Percentiles rank a stretch among this genome's conserved stretches.
Evolutionary conservation across 2,888 invertebrate species (phyloP).

Genomic region (Sipunculus nudus): DNA sequence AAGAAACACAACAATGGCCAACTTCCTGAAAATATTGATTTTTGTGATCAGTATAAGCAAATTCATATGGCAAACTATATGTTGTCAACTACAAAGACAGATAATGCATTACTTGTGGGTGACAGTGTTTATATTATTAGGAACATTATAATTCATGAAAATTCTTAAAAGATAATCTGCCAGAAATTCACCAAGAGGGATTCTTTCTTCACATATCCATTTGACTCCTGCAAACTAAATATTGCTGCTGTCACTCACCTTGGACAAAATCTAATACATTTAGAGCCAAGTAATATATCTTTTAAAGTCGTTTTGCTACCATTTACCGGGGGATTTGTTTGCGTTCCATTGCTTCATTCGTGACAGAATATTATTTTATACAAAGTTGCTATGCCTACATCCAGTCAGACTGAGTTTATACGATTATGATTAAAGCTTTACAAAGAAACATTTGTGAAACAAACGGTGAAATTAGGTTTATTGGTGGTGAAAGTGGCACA

Average conservation of each 20-base stretch:
- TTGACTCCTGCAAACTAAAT: background rate
- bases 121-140: background rate
- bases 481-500: no score
- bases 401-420: no score
- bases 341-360: no score
- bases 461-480: no score
- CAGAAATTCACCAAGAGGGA: background rate
- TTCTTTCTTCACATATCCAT: background rate
- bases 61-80: background rate
- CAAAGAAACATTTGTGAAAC: no score
- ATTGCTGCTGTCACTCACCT: background rate
- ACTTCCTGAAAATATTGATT: background rate
- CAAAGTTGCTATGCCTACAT: no score
- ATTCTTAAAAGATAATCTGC: background rate
- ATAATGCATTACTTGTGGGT: background rate
- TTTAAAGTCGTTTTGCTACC: no score
- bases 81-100: background rate
- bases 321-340: no score
- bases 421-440: no score
- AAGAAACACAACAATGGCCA: constrained; percentile 2
- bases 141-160: constrained; percentile 1
- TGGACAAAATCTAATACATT: no score
- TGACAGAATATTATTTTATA: no score
- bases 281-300: no score
- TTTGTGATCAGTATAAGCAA: background rate